Conservation (phyloP, 92 coral and sea anemone genomes). For the Siderastrea siderea region DNA sequence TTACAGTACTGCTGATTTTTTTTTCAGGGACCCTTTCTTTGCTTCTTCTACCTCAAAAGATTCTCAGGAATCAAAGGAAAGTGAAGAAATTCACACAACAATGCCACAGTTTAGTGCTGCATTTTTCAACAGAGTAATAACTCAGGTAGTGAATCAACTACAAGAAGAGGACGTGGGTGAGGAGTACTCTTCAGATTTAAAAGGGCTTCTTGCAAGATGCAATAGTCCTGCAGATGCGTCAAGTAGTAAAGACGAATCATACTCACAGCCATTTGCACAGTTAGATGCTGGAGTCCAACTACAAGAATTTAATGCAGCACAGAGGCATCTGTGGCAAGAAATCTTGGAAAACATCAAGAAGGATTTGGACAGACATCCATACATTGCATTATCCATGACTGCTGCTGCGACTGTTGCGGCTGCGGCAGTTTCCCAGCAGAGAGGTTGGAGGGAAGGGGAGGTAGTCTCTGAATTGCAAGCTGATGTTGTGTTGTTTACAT, state of each 20-base stretch:
- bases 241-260: constrained; percentile 2
- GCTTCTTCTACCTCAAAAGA: background rate
- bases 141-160: constrained; percentile 58
- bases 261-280: constrained; percentile 32
- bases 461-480: constrained; percentile 38
- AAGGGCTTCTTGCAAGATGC: constrained; percentile 21
- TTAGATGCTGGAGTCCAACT: constrained; percentile 35
- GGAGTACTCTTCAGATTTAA: constrained; percentile 72
- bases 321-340: constrained; percentile 84
- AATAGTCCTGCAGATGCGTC: constrained; percentile 19
- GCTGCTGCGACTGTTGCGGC: constrained; percentile 95
- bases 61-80: background rate
- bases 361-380: constrained; percentile 81
- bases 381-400: constrained; percentile 81
- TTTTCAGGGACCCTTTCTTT: constrained; percentile 44
- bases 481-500: constrained; percentile 90
- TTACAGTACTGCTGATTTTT: background rate
- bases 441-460: constrained; percentile 65
- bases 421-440: constrained; percentile 90
- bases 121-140: constrained; percentile 62
- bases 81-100: background rate
- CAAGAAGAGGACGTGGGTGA: constrained; percentile 51
- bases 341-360: constrained; percentile 91
- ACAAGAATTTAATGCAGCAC: constrained; percentile 51
- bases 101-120: constrained; percentile 61